Conservation (phyloP, 2,113 vertebrate species). For the Oryzias celebensis region DNA sequence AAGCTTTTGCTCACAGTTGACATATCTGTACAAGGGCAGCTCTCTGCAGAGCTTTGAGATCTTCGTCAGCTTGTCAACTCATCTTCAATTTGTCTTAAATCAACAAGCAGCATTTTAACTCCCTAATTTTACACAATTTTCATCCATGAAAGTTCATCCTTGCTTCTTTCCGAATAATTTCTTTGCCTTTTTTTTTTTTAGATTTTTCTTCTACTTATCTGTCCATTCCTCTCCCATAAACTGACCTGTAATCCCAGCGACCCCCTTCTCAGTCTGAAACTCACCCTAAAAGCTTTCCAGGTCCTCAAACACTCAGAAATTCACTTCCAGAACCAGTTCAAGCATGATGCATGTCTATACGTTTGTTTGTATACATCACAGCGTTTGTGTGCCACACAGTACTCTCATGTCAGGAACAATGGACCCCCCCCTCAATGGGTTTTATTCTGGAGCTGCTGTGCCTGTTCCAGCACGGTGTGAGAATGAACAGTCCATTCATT, state of each 20-base stretch:
- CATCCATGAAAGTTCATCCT: background rate
- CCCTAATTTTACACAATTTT: conserved; percentile 1
- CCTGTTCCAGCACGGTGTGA: conserved; percentile 60
- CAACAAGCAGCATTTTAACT: conserved; percentile 19
- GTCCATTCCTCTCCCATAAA: conserved; percentile 4
- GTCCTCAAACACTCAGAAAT: conserved; percentile 43
- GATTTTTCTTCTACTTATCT: conserved; percentile 2
- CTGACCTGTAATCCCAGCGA: conserved; percentile 27
- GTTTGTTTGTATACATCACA: conserved; percentile 8
- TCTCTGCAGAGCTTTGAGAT: conserved; percentile 27
- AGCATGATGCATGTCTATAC: conserved; percentile 25
- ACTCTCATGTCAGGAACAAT: conserved; percentile 63
- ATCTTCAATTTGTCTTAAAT: conserved; percentile 31
- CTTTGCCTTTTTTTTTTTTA: background rate
- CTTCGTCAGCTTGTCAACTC: conserved; percentile 55
- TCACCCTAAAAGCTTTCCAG: conserved; percentile 41
- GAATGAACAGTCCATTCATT: conserved; percentile 42
- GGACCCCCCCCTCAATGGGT: conserved; percentile 62
- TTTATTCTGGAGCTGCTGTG: conserved; percentile 72
- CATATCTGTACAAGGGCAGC: background rate
- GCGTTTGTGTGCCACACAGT: conserved; percentile 27
- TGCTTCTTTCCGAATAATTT: background rate
- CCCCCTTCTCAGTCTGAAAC: conserved; percentile 3
- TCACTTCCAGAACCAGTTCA: conserved; percentile 64
- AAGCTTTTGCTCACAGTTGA: conserved; percentile 25